Percentiles rank a stretch among this genome's conserved stretches.
phyloP scores from a whole-genome alignment of 2,113 vertebrate species.

The Myiagra hebetior region DNA sequence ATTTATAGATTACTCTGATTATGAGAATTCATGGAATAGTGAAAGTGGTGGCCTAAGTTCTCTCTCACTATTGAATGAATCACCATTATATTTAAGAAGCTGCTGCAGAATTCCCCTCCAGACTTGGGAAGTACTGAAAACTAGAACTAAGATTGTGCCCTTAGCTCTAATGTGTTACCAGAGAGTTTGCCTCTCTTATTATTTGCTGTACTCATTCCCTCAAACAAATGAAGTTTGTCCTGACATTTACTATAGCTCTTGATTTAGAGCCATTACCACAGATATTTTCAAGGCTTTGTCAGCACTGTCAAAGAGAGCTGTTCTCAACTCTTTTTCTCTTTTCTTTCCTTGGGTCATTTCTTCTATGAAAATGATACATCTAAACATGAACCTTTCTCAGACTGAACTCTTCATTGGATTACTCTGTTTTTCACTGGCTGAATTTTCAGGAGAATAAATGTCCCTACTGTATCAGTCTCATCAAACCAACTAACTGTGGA shows the following conservation, averaged over 20 bases:
- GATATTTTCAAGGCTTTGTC: not conserved
- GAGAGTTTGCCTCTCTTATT: not conserved
- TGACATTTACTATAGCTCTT: not conserved
- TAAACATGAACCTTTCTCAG: not conserved
- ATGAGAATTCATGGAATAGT: not conserved
- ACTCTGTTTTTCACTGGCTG: not conserved
- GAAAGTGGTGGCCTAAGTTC: not conserved
- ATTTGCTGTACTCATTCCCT: not conserved
- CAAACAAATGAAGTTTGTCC: not conserved
- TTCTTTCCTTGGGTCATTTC: not conserved
- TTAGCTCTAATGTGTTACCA: not conserved
- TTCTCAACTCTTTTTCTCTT: not conserved
- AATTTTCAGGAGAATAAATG: not conserved
- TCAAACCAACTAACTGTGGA: not conserved
- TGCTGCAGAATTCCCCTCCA: not conserved
- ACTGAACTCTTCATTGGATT: not conserved
- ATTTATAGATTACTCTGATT: not conserved
- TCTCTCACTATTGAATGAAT: not conserved
- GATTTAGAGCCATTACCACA: not conserved
- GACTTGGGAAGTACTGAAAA: not conserved
- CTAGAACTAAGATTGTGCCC: not conserved
- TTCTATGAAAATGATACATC: not conserved
- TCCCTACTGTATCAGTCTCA: not conserved
- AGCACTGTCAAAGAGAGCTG: not conserved
- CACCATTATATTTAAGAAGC: not conserved